Conservation (phyloP, 2,888 invertebrate genomes). For the Eueremaeus valkanovi region DNA sequence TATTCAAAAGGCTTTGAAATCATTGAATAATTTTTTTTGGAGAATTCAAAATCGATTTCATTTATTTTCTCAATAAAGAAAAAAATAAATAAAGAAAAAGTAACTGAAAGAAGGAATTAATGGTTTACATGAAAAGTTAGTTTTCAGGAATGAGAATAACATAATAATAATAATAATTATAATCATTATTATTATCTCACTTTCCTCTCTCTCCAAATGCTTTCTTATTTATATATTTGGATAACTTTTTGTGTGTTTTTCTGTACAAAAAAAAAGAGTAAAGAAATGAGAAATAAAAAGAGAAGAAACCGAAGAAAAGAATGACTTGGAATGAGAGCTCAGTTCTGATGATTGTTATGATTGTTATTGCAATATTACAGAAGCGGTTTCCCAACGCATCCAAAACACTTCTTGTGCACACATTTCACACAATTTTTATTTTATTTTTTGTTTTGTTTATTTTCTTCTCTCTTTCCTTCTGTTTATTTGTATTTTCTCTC, state of each 20-base stretch:
- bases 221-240: constrained; percentile 29
- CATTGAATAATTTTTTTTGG: too few relatives aligned
- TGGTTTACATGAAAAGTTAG: neutral
- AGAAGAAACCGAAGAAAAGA: constrained; percentile 14
- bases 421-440: constrained; percentile 13
- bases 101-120: neutral
- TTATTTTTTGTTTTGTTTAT: constrained; percentile 2
- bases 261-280: constrained; percentile 22
- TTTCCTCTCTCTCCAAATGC: constrained; percentile 11
- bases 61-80: too few relatives aligned
- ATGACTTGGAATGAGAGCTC: constrained; percentile 35
- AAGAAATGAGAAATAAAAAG: neutral
- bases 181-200: neutral
- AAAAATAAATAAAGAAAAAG: too few relatives aligned
- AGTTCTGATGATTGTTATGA: constrained; percentile 22
- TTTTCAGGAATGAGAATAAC: neutral
- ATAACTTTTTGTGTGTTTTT: constrained; percentile 18
- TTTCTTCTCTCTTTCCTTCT: neutral
- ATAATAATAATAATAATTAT: neutral
- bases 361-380: constrained; percentile 31
- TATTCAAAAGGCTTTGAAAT: too few relatives aligned
- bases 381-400: constrained; percentile 1
- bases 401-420: constrained; percentile 12
- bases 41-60: too few relatives aligned
- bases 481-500: constrained; percentile 17